Base-by-base conservation (phyloP, 2,113 vertebrate genomes). In the Jaculus jaculus region DNA sequence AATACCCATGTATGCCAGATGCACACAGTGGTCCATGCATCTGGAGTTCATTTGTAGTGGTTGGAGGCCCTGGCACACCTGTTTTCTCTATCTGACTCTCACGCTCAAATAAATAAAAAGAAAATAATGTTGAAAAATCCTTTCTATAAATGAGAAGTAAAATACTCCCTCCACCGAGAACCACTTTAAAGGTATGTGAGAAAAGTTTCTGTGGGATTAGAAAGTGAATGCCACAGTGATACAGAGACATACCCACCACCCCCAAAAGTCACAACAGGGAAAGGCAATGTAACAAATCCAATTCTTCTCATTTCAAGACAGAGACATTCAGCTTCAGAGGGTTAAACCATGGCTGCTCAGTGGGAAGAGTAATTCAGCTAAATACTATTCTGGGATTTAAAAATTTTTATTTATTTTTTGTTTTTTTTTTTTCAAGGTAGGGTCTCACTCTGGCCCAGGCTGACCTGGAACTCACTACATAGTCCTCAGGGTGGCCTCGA, bases 131-230 rank as follows among this genome's bases (percentile, higher is more conserved):
- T 47, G 8, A 47, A 47, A 47, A 81, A 58, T n/a, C 42, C 1
- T 30, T 84, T 11, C 32, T 39, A 28, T 18, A 54, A 68, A 51
- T n/a, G 54, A 90, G 39, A 85, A 94, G 72, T 80, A 32, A 92
- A 73, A 80, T 61, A 13, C 28, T 54, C 11, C 54, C 54, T 16
- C 37, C 28, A n/a, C 24, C 65, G 83, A 51, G 34, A 61, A 54
- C 13, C 17, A 84, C 54, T 90, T 88, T 32, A 61, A 74, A 89
- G 47, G 28, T 21, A 72, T 9, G n/a, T 17, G 21, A 95, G 34
- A 77, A 87, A 89, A 86, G 37, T n/a, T 58, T 61, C 78, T 72
- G 28, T 63, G 30, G 87, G 58, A 82, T 66, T 42, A 93, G 26
- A 68, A 7, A 73, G 63, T 30, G n/a, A 60, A 65, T 69, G 37